Base-by-base conservation (phyloP, 2,797 vertebrate species). In the Lerista edwardsae region DNA sequence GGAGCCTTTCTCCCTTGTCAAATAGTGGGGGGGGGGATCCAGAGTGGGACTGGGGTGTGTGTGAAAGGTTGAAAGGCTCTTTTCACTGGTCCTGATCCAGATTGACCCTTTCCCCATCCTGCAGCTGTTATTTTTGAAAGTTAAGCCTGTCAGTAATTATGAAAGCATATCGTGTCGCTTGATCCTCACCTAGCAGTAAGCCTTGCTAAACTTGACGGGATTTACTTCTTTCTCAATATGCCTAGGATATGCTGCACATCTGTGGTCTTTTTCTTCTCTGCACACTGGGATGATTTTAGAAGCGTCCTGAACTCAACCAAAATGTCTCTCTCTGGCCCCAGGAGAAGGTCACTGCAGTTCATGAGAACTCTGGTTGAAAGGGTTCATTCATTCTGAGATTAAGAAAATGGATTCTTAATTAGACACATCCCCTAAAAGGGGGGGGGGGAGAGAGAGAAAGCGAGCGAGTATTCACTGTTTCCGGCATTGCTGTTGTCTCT, bases 371-470 rank as follows among this genome's bases (percentile, higher is more conserved):
- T 34, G 34, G 4, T 41, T 83, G 82, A 85, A 80, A 81, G 84
- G 31, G 29, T 14, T n/a, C 72, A 62, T 85, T 85, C 84, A 85
- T 85, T 75, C 47, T 59, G 8, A 57, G 14, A 82, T 76, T 34
- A 76, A 68, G 64, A 76, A 78, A 47, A 57, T 23, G 15, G 71
- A 74, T 75, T 61, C 41, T 44, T 61, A 80, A 85, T 31, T 80
- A 72, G 64, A 80, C 64, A 10, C 72, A 62, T 76, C 65, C 36
- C n/a, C 21, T n/a, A n/a, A 6, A 34, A 80, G n/a, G n/a, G n/a
- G 7, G 47, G 14, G 47, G 14, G 47, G 14, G 51, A 85, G 72
- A 71, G 57, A 62, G 47, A 51, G 47, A 51, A 12, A 51, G 6
- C 3, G 29, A 29, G 25, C 34, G 57, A 44, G 51, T 34, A 47